phyloP scores from a whole-genome alignment of 2,113 vertebrate species.

The Anoplopoma fimbria region DNA sequence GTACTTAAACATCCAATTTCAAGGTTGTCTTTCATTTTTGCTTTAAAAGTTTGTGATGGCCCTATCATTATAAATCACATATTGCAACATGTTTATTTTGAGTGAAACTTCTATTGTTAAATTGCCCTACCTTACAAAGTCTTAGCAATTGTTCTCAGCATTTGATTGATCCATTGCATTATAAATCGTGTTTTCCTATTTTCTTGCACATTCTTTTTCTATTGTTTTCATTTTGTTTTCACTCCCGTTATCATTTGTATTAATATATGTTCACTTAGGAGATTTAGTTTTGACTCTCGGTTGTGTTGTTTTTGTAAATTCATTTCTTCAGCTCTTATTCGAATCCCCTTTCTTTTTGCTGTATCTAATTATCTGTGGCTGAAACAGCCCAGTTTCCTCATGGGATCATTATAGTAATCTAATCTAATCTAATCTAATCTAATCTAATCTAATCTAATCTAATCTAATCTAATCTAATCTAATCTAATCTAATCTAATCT shows the following conservation, averaged over 20 bases:
- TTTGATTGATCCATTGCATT: not conserved
- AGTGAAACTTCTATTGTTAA: not conserved
- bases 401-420: slow-evolving; percentile 39
- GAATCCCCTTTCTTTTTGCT: slow-evolving; percentile 28
- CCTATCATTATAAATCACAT: not conserved
- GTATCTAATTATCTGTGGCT: slow-evolving; percentile 38
- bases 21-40: not conserved
- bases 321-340: slow-evolving; percentile 31
- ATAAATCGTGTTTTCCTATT: slow-evolving; percentile 25
- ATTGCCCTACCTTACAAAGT: not conserved
- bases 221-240: not conserved
- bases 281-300: slow-evolving; percentile 6
- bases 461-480: slow-evolving; percentile 58
- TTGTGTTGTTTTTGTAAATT: slow-evolving; percentile 33
- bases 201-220: slow-evolving; percentile 32
- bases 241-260: not conserved
- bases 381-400: slow-evolving; percentile 22
- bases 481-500: slow-evolving; percentile 43
- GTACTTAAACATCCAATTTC: not conserved
- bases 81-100: not conserved
- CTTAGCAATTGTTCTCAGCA: not conserved
- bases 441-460: slow-evolving; percentile 48
- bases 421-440: slow-evolving; percentile 55
- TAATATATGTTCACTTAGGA: not conserved
- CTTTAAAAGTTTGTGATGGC: not conserved